Evolutionary conservation across 2,797 vertebrate genomes (phyloP).

Genomic region (Cichlasoma orientale): DNA sequence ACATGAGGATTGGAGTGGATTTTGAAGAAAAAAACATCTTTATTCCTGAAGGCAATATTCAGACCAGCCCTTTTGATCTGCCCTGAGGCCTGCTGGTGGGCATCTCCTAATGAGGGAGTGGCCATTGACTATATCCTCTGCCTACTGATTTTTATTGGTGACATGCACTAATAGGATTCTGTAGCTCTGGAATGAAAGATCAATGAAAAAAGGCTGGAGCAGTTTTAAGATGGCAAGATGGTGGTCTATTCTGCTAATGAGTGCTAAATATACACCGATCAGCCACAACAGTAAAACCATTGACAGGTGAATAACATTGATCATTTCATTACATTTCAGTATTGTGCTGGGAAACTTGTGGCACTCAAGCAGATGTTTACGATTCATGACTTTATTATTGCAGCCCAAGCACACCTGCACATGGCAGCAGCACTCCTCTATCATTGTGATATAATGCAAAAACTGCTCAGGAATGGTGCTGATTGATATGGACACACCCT

Average conservation of each 20-base stretch:
- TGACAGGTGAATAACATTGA: background rate
- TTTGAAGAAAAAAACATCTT: constrained; percentile 23
- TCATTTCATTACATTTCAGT: background rate
- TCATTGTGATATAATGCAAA: background rate
- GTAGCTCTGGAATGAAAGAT: constrained; percentile 62
- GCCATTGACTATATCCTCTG: constrained; percentile 64
- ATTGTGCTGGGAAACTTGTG: background rate
- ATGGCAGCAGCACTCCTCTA: background rate
- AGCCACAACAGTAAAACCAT: background rate
- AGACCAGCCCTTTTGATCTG: constrained; percentile 65
- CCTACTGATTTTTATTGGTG: constrained; percentile 70
- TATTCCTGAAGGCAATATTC: constrained; percentile 58
- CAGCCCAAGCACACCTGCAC: background rate
- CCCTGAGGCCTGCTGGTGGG: constrained; percentile 74
- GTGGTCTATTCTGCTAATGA: constrained; percentile 2
- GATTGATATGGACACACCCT: background rate
- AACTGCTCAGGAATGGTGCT: background rate
- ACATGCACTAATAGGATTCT: constrained; percentile 67
- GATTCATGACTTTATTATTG: background rate
- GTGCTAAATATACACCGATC: background rate
- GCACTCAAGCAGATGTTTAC: background rate
- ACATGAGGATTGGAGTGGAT: constrained; percentile 39
- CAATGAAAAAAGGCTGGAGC: constrained; percentile 40
- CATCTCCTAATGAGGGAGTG: constrained; percentile 71
- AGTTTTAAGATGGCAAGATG: constrained; percentile 26